Evolutionary conservation across 1,140 invertebrate genomes (phyloP).

Genomic region (Trachymyrmex cornetzi): DNA sequence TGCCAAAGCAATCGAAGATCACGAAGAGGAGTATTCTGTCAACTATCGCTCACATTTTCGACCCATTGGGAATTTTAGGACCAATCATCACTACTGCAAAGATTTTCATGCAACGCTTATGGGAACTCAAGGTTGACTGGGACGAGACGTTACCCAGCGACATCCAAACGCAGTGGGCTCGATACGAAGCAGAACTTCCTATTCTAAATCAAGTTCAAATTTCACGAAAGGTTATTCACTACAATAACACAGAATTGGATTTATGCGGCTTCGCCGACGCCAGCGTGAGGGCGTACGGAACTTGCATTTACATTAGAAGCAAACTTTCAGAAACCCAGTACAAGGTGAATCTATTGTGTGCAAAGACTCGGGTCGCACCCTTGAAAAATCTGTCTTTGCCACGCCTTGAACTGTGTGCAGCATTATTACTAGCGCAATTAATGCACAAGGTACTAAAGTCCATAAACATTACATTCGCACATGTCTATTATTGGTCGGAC

Average conservation of each 20-base stretch:
- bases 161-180: neutral
- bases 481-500: too few relatives aligned
- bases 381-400: neutral
- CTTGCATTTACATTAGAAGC: neutral
- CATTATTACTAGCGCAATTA: too few relatives aligned
- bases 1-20: neutral
- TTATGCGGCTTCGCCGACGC: neutral
- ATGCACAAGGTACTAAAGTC: too few relatives aligned
- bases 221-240: neutral
- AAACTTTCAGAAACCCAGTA: neutral
- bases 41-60: neutral
- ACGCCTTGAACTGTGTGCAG: neutral
- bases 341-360: neutral
- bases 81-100: neutral
- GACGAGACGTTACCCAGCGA: neutral
- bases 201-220: neutral
- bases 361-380: neutral
- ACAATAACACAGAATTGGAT: too few relatives aligned
- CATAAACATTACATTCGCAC: too few relatives aligned
- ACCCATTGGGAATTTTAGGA: neutral
- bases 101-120: neutral
- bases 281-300: neutral
- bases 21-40: neutral
- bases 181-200: neutral
- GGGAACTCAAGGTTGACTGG: too few relatives aligned